A percentile compares a stretch with the other conserved stretches of the same genome.
phyloP scores from a whole-genome alignment of 2,888 invertebrate genomes.

The Venusia cambrica region DNA sequence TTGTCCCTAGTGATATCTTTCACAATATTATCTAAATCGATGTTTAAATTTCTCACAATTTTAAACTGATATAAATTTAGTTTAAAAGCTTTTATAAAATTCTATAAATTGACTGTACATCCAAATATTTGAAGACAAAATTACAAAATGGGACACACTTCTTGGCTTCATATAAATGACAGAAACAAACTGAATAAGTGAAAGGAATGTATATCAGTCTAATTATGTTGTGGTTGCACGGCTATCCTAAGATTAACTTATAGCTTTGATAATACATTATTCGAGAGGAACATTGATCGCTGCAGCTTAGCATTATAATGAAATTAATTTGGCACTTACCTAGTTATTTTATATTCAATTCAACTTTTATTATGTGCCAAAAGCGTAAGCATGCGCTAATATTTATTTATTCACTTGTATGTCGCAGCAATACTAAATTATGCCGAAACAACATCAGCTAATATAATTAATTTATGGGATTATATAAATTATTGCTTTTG shows the following conservation, averaged over 20 bases:
- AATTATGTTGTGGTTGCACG: constrained; percentile 40
- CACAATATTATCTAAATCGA: constrained; percentile 28
- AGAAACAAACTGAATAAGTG: constrained; percentile 20
- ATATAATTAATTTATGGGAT: constrained; percentile 9
- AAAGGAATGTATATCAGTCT: constrained; percentile 60
- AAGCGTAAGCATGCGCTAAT: constrained; percentile 28
- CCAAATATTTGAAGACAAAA: constrained; percentile 21
- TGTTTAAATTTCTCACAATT: constrained; percentile 26
- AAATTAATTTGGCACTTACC: constrained; percentile 56
- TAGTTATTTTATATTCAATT: constrained; percentile 35
- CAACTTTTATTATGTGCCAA: constrained; percentile 29
- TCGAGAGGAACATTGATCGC: constrained; percentile 52
- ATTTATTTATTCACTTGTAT: constrained; percentile 18
- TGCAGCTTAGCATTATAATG: constrained; percentile 38
- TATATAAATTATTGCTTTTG: constrained; percentile 19
- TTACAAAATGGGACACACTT: constrained; percentile 31
- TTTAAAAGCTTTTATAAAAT: constrained; percentile 20
- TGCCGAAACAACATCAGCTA: constrained; percentile 14
- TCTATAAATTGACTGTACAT: constrained; percentile 25
- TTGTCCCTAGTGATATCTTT: constrained; percentile 21
- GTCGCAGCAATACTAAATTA: constrained; percentile 13
- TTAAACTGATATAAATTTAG: constrained; percentile 26
- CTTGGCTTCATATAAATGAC: constrained; percentile 18
- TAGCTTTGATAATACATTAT: constrained; percentile 40
- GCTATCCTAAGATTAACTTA: constrained; percentile 33